Percentiles rank a stretch among this genome's conserved stretches.
These are phyloP conservation scores for Apotomis betuletana DNA, from an alignment of 2,888 invertebrate genomes.

Conservation along the genomic window DNA sequence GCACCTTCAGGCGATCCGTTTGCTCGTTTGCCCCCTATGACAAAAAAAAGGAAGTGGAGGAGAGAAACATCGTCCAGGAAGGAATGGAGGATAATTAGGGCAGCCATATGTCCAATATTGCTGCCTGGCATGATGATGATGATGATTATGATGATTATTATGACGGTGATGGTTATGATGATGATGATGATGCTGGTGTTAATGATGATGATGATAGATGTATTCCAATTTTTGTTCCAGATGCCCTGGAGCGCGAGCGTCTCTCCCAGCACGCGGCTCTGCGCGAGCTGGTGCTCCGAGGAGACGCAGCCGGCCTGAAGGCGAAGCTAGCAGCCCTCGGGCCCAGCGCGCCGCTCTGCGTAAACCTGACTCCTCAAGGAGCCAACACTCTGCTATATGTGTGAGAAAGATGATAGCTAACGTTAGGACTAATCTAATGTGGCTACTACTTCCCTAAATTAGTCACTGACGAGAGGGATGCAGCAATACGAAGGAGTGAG, in stretches of 20 bases:
- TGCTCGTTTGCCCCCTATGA: too few species aligned
- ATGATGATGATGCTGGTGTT: too few species aligned
- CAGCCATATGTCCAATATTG: too few species aligned
- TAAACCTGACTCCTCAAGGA: conserved; percentile 94
- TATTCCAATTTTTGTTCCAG: conserved; percentile 61
- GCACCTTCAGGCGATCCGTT: too few species aligned
- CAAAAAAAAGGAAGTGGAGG: too few species aligned
- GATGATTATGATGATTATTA: too few species aligned
- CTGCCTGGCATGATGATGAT: too few species aligned
- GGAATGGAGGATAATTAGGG: too few species aligned
- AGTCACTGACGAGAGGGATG: too few species aligned
- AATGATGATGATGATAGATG: neutral
- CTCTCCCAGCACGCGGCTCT: conserved; percentile 89
- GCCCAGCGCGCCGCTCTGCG: conserved; percentile 87
- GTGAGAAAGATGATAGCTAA: conserved; percentile 71
- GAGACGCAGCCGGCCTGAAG: conserved; percentile 87
- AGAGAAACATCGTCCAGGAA: too few species aligned
- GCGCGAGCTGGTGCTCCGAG: conserved; percentile 89
- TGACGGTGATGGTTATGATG: too few species aligned
- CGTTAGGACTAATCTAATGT: neutral
- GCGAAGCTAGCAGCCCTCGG: conserved; percentile 86
- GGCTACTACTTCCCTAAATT: neutral
- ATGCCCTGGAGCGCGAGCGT: conserved; percentile 89
- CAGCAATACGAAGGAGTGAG: too few species aligned
- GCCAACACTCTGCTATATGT: conserved; percentile 93